Percentiles rank a stretch among this genome's conserved stretches.
Evolutionary conservation across 2,797 vertebrate species (phyloP).

Genomic region (Pangasius larnaudii): DNA sequence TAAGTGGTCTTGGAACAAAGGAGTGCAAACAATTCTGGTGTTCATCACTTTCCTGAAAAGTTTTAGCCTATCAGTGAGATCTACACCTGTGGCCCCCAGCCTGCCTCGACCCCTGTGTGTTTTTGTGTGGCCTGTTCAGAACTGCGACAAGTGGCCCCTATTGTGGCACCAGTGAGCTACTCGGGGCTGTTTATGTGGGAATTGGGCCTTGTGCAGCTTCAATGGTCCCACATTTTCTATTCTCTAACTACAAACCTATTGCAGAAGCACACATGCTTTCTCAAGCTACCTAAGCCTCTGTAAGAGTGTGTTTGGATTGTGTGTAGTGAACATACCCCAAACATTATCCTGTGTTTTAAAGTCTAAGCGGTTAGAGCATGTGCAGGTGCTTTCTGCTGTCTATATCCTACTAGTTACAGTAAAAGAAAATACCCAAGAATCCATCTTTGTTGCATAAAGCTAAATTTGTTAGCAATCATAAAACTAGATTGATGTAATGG

Average conservation of each 20-base stretch:
- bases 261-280: not conserved
- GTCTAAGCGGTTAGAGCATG: conserved; percentile 11
- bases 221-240: conserved; percentile 38
- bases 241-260: not conserved
- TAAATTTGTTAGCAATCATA: conserved; percentile 50
- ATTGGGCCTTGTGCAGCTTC: conserved; percentile 35
- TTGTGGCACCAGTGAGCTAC: conserved; percentile 58
- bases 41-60: conserved; percentile 40
- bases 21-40: not conserved
- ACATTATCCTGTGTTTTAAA: conserved; percentile 43
- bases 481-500: conserved; percentile 54
- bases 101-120: conserved; percentile 27
- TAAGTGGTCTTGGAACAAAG: conserved; percentile 2
- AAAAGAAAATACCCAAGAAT: not conserved
- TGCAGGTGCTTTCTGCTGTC: conserved; percentile 7
- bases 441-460: conserved; percentile 43
- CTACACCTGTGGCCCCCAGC: conserved; percentile 53
- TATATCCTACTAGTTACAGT: conserved; percentile 5
- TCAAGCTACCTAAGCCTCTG: conserved; percentile 11
- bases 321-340: conserved; percentile 38
- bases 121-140: conserved; percentile 38
- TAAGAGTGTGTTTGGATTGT: conserved; percentile 44
- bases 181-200: conserved; percentile 65
- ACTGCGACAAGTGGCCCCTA: conserved; percentile 67
- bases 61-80: conserved; percentile 42